Evolutionary conservation across 2,113 vertebrate species (phyloP).

Genomic region (Prionailurus viverrinus): DNA sequence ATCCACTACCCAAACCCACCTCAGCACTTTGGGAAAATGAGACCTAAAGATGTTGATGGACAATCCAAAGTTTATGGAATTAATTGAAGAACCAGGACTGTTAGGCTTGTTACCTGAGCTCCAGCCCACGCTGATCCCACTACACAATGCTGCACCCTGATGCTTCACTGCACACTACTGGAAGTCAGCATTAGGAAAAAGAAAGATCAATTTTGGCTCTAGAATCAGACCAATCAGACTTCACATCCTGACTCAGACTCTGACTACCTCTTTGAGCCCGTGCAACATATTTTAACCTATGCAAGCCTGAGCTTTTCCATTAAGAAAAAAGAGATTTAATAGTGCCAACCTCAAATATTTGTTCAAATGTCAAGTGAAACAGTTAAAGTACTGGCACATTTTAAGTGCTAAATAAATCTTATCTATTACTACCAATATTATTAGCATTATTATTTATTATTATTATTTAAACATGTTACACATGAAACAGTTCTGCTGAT

Average conservation of each 20-base stretch:
- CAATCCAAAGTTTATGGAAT: background rate
- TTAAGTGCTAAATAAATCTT: background rate
- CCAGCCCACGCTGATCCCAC: background rate
- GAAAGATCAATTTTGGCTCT: too few species aligned
- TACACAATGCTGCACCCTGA: background rate
- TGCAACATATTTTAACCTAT: background rate
- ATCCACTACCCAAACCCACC: background rate
- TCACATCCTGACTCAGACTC: background rate
- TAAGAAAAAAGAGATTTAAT: background rate
- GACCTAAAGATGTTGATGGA: background rate
- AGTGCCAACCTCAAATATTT: background rate
- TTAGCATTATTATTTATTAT: background rate
- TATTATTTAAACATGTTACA: background rate
- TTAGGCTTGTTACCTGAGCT: background rate
- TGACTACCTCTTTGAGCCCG: background rate
- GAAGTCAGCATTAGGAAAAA: background rate
- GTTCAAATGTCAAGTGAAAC: background rate
- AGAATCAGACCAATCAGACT: background rate
- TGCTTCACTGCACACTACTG: rapidly evolving
- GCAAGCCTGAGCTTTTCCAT: background rate
- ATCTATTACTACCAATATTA: background rate
- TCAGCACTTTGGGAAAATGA: background rate
- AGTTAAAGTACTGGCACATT: background rate
- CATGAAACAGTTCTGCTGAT: background rate
- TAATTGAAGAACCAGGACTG: background rate